Evolutionary conservation across 2,888 invertebrate species (phyloP), one percentile per base, ranked within the genome.

Genomic region (Athalia cordata): DNA sequence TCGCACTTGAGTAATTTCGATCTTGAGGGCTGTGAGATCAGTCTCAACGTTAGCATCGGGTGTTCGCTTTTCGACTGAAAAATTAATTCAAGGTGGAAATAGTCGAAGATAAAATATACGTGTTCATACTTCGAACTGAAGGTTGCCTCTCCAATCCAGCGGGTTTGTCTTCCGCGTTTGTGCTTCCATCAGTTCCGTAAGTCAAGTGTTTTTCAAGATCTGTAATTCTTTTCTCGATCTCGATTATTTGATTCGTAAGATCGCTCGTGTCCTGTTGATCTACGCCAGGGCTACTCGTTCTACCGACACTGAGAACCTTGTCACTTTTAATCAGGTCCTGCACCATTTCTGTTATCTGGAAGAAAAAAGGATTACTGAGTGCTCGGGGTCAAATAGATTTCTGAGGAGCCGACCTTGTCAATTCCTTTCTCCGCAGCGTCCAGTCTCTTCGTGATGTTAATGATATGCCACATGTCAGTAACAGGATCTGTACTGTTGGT

Each of bases 381-480:
- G n/a, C 3, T 13, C 7, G n/a, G 0, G 29, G n/a, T 11, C 55
- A 65, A 13, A n/a, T 7, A 1, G 0, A 49, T 9, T n/a, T 49
- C 13, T 66, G 9, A 3, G 47, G 3, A 47, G 9, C 43, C 75
- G 11, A 85, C 85, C 86, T 94, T 94, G 15, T 90, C 89, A 70
- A 95, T 92, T 29, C 92, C 93, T 57, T 90, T 89, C 84, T 95
- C 95, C 5, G 92, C 91, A 0, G 93, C 94, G 67, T 94, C 94
- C 79, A 95, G 86, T 55, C 95, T 91, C 81, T 94, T 94, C 0
- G 92, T 92, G 0, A 94, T 90, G 81, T 93, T 93, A 77, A 94
- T 88, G 15, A 93, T 91, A 80, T 93, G 93, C 92, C 94, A 94
- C 92, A 94, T 93, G 79, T 94, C 94, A 11, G 92, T 91, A 43